Conservation (phyloP, 2,888 invertebrate genomes). For the Acanthosoma haemorrhoidale region DNA sequence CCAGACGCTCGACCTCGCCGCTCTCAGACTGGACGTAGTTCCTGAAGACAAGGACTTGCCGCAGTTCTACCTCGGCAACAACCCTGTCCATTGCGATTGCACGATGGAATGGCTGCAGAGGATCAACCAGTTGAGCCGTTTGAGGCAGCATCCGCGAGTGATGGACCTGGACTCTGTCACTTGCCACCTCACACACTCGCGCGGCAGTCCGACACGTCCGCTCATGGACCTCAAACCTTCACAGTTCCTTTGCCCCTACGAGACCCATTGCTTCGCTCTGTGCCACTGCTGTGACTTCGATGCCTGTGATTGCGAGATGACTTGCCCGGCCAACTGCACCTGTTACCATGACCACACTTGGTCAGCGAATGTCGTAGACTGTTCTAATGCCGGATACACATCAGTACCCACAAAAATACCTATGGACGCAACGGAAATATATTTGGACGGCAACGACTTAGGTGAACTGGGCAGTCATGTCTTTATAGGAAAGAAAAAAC, state of each 20-base stretch:
- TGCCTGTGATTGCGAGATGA: constrained; percentile 95
- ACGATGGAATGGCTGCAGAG: constrained; percentile 91
- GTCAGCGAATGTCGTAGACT: constrained; percentile 88
- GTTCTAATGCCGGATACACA: constrained; percentile 69
- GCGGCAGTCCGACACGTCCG: constrained; percentile 58
- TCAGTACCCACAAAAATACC: constrained; percentile 82
- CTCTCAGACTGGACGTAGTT: constrained; percentile 70
- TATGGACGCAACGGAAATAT: constrained; percentile 90
- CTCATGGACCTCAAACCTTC: constrained; percentile 71
- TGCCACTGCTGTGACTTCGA: constrained; percentile 96
- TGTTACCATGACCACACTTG: constrained; percentile 93
- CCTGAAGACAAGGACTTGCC: constrained; percentile 69
- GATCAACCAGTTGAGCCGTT: constrained; percentile 76
- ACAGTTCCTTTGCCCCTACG: constrained; percentile 87
- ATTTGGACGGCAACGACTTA: constrained; percentile 84
- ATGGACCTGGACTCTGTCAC: constrained; percentile 83
- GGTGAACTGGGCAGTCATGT: constrained; percentile 77
- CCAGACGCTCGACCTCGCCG: constrained; percentile 73
- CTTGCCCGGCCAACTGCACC: constrained; percentile 86
- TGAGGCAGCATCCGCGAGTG: constrained; percentile 75
- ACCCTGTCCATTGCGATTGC: constrained; percentile 92
- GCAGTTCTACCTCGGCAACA: constrained; percentile 85
- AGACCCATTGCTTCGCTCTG: constrained; percentile 86
- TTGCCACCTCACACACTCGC: constrained; percentile 78
- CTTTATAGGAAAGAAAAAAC: constrained; percentile 84